These are phyloP conservation scores for Cheilosia vulpina DNA, from an alignment of 2,888 invertebrate genomes.

Conservation along the genomic window DNA sequence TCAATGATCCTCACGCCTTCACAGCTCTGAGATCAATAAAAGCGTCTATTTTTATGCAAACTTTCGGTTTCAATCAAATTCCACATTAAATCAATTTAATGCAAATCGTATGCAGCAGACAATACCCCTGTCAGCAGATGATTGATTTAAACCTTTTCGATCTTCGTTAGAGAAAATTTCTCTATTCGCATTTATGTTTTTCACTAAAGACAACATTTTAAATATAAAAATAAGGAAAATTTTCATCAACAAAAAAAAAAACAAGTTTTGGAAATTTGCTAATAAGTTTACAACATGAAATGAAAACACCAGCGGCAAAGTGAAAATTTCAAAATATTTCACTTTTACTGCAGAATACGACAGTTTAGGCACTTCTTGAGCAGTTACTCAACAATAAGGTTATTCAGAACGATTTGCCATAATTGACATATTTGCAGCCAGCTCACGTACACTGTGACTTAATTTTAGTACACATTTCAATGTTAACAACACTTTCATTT, in stretches of 20 bases:
- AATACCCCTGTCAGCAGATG: constrained; percentile 2
- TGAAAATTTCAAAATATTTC: no score
- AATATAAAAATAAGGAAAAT: no score
- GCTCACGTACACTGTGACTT: constrained; percentile 20
- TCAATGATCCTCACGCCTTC: neutral
- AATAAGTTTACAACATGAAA: no score
- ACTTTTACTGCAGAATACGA: no score
- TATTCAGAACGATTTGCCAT: no score
- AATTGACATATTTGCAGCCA: neutral
- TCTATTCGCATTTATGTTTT: no score
- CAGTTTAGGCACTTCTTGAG: no score
- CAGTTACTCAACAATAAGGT: no score
- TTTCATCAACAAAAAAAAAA: no score
- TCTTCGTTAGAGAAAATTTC: neutral
- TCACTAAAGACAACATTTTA: no score
- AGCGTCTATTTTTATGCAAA: neutral
- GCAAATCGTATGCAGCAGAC: constrained; percentile 22
- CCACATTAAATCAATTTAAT: constrained; percentile 12
- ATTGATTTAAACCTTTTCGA: neutral
- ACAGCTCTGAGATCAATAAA: neutral
- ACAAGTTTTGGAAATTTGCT: no score
- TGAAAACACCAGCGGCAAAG: no score
- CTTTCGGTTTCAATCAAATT: constrained; percentile 37
- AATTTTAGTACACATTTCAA: constrained; percentile 35
- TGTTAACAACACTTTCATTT: constrained; percentile 59